Base-by-base conservation (phyloP, 2,797 vertebrate genomes). In the Emys orbicularis region DNA sequence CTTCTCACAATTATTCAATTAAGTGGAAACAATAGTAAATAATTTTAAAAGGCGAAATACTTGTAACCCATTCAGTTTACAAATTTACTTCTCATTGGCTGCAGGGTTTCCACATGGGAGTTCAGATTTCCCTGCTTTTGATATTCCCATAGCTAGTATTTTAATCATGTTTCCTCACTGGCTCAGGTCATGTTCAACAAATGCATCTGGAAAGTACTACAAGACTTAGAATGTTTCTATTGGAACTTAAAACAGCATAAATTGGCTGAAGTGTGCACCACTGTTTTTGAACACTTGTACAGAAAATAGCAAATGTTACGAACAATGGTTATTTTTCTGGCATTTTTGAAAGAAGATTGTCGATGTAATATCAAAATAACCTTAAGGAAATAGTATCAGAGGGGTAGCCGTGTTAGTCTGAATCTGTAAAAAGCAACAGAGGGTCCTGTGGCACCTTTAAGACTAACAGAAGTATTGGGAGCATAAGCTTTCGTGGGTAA, bases 121-220 rank as follows among this genome's bases (percentile, higher is more conserved):
- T 31, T 80, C 61, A 49, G 61, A 18, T 91, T 92, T 95, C 90
- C 27, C 3, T 49, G n/a, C n/a, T 81, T 74, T 8, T 77, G 86
- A 41, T 6, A 89, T 95, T 54, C 83, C 49, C 77, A 90, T 2
- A 11, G 84, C 74, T 89, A 27, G 54, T 85, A 50, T 54, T 95
- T 94, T 86, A 89, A 92, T 83, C 5, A 0, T 50, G 81, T 81
- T 93, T 96, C 79, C 94, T 50, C 76, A 79, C 52, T 92, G 88
- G 37, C 82, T 89, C 7, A 56, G 34, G 76, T 72, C 50, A 76
- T 79, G 34, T 61, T 34, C 41, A 54, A 1, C 87, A n/a, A 68
- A 57, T 31, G 4, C 41, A 56, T 23, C 52, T 89, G 7, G 72
- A 37, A 57, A 61, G 1, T 53, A 27, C 53, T 81, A 31, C 50